Evolutionary conservation across 2,113 vertebrate species (phyloP).

Genomic region (Pitta sordida): DNA sequence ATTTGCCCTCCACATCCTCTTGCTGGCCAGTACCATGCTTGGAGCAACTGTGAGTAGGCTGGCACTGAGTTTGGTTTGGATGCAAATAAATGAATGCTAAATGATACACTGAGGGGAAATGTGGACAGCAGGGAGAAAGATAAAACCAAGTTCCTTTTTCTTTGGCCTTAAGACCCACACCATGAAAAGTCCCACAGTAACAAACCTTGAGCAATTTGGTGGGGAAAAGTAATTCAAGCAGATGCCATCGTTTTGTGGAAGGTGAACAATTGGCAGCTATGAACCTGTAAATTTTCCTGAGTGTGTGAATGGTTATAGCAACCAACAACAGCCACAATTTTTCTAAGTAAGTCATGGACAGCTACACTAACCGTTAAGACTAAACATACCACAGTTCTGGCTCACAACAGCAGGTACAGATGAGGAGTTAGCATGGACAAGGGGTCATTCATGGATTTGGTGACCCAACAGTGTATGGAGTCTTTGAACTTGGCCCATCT

Average conservation of each 20-base stretch:
- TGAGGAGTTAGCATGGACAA: not conserved
- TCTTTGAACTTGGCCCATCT: not conserved
- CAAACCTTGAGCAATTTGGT: not conserved
- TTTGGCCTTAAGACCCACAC: not conserved
- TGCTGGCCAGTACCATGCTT: not conserved
- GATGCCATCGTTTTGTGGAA: not conserved
- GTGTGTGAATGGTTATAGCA: not conserved
- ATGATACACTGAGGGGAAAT: not conserved
- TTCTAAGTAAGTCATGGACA: not conserved
- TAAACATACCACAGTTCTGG: not conserved
- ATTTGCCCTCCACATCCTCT: not conserved
- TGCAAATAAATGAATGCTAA: not conserved
- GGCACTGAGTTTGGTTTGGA: not conserved
- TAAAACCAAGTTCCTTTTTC: not conserved
- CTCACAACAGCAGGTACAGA: not conserved
- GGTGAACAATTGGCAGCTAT: not conserved
- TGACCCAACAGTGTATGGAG: accelerated
- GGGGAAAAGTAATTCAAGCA: not conserved
- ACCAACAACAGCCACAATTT: not conserved
- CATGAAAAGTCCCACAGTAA: not conserved
- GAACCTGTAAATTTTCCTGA: not conserved
- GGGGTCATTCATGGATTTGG: not conserved
- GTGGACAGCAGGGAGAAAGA: not conserved
- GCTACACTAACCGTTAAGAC: not conserved
- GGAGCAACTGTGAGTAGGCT: not conserved